Evolutionary conservation across 2,797 vertebrate genomes (phyloP).

Genomic region (Hirundo rustica): DNA sequence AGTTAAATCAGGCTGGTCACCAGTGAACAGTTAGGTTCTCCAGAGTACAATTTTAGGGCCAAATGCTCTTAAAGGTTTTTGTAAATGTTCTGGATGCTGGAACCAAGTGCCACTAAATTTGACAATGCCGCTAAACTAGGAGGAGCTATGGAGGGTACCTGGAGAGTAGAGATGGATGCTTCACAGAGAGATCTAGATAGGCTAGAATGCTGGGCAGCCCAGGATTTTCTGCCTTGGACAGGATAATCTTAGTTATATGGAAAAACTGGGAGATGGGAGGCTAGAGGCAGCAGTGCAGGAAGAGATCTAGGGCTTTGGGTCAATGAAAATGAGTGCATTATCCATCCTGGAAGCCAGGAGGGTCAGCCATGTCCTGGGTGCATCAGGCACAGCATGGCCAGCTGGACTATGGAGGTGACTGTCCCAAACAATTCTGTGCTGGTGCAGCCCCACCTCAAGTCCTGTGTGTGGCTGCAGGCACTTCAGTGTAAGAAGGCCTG

Average conservation of each 20-base stretch:
- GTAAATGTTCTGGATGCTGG: background rate
- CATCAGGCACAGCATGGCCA: background rate
- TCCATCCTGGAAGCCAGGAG: background rate
- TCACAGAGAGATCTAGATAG: background rate
- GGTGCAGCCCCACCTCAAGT: background rate
- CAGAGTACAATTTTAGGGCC: background rate
- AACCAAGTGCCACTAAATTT: background rate
- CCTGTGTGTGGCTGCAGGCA: background rate
- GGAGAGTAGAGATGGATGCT: background rate
- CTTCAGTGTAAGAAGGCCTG: background rate
- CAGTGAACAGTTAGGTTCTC: background rate
- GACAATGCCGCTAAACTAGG: background rate
- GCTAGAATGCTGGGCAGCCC: background rate
- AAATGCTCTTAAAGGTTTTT: background rate
- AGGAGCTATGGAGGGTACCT: background rate
- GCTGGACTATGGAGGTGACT: background rate
- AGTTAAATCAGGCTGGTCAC: background rate
- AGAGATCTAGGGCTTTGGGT: background rate
- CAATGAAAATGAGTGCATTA: background rate
- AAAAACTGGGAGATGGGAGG: accelerated
- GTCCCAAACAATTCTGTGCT: background rate
- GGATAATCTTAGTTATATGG: accelerated
- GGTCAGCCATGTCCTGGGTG: accelerated
- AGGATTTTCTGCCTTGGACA: background rate
- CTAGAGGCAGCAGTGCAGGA: background rate